phyloP scores from a whole-genome alignment of 2,797 vertebrate species.

The Hyperoplus immaculatus region DNA sequence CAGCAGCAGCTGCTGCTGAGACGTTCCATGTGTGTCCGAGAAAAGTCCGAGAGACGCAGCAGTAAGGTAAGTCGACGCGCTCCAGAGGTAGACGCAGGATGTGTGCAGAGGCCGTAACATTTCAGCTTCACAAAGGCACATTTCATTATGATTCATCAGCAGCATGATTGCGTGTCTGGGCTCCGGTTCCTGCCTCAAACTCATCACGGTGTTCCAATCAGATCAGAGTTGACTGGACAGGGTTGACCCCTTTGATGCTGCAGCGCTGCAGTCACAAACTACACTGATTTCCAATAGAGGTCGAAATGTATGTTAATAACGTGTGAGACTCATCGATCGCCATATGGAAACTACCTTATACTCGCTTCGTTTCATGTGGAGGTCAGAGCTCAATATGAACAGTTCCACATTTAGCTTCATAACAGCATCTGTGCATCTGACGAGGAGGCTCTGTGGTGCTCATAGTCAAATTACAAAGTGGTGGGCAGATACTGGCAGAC shows the following conservation, averaged over 20 bases:
- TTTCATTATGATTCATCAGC: constrained; percentile 36
- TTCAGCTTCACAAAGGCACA: constrained; percentile 1
- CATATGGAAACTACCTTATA: constrained; percentile 16
- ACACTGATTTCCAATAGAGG: constrained; percentile 34
- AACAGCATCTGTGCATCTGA: neutral
- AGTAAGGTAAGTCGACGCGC: too few relatives aligned
- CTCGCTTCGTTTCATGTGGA: constrained; percentile 12
- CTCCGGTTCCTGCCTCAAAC: constrained; percentile 14
- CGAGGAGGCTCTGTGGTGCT: neutral
- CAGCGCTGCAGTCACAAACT: neutral
- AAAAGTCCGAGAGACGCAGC: too few relatives aligned
- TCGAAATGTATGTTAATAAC: constrained; percentile 8
- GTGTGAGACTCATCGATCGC: constrained; percentile 38
- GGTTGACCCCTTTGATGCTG: neutral
- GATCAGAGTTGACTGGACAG: neutral
- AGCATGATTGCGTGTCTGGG: constrained; percentile 8
- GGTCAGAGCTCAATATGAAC: constrained; percentile 24
- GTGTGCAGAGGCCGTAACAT: neutral
- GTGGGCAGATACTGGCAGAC: constrained; percentile 12
- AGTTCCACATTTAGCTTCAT: constrained; percentile 6
- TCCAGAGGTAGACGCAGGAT: too few relatives aligned
- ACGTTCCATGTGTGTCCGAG: too few relatives aligned
- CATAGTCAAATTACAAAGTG: constrained; percentile 22
- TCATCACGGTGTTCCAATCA: constrained; percentile 13
- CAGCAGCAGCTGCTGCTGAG: too few relatives aligned